Evolutionary conservation across 2,888 invertebrate species (phyloP), one percentile per base, ranked within the genome.

Genomic region (Lasioglossum marginatum): DNA sequence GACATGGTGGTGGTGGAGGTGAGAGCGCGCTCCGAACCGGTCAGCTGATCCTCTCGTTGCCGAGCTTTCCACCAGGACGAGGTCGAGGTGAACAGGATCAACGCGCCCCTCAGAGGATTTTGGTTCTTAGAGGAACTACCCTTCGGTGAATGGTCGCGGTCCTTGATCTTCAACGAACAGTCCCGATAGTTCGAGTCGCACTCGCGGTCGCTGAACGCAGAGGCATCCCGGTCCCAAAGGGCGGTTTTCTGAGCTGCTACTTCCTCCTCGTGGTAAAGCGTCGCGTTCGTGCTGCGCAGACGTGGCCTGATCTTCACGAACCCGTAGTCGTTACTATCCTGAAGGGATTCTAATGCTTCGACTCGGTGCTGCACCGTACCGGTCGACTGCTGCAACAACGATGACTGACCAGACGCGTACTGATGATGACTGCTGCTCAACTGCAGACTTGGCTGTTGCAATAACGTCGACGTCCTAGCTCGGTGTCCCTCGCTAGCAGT

Each of bases 391-490:
- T 88, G 89, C 70, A 85, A 80, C 74, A 88, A 74, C 0, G 89
- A 78, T 34, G 88, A 10, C 81, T 89, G 85, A 23, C 90, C 81
- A 27, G 90, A 84, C 14, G 91, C 73, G 80, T 90, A 86, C 63
- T 92, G 92, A 45, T 92, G 92, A 81, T 91, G 90, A 77, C 80
- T 78, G 86, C 57, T 79, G 86, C 73, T 89, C 82, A 90, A 75
- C 68, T 91, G 91, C 34, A 91, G 70, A 85, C 93, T 92, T 48
- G 94, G 94, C 79, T 94, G 95, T 76, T 95, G 95, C 63, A 95
- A 94, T 77, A 95, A 91, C n/a, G 95, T 96, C 71, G 95, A 95
- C 48, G 95, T 95, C 91, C 95, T 92, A 40, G 94, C 93, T 8
- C 95, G 93, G 83, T 95, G 95, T 37, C 93, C 93, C 48, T 94